phyloP scores from a whole-genome alignment of 2,797 vertebrate genomes.

The Oryzias sinensis region DNA sequence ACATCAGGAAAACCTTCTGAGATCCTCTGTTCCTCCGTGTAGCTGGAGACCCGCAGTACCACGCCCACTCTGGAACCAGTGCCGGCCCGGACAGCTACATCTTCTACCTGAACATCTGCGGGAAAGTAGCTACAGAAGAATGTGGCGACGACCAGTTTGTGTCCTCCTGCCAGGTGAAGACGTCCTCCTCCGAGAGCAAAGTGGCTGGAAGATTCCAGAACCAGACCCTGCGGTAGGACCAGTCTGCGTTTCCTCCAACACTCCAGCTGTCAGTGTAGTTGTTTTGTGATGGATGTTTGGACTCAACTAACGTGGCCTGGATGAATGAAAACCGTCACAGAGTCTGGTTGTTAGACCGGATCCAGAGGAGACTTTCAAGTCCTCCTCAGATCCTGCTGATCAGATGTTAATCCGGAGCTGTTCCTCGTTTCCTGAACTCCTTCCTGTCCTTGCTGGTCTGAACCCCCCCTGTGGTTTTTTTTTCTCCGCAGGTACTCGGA shows the following conservation, averaged over 20 bases:
- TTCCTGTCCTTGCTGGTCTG: neutral
- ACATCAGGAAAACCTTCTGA: no score
- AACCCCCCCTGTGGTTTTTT: neutral
- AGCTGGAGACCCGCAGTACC: conserved; percentile 55
- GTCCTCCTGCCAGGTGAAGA: conserved; percentile 88
- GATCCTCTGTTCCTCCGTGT: conserved; percentile 10
- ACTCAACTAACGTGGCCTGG: neutral
- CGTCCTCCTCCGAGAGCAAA: conserved; percentile 39
- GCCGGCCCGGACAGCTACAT: conserved; percentile 75
- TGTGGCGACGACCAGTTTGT: conserved; percentile 60
- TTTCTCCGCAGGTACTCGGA: conserved; percentile 85
- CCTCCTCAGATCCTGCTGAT: no score
- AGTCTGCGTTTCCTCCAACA: neutral
- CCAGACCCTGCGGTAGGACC: conserved; percentile 86
- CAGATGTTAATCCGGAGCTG: no score
- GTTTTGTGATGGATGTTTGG: no score
- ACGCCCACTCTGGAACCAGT: conserved; percentile 46
- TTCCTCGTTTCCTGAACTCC: neutral
- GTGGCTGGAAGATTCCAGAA: conserved; percentile 83
- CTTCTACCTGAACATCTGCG: conserved; percentile 90
- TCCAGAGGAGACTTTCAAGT: no score
- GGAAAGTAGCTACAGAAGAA: conserved; percentile 23
- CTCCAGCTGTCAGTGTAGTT: no score
- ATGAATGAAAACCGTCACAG: no score
- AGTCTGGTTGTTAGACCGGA: no score